These are phyloP conservation scores for Diplodus puntazzo DNA, from an alignment of 2,797 vertebrate genomes.

Conservation along the genomic window DNA sequence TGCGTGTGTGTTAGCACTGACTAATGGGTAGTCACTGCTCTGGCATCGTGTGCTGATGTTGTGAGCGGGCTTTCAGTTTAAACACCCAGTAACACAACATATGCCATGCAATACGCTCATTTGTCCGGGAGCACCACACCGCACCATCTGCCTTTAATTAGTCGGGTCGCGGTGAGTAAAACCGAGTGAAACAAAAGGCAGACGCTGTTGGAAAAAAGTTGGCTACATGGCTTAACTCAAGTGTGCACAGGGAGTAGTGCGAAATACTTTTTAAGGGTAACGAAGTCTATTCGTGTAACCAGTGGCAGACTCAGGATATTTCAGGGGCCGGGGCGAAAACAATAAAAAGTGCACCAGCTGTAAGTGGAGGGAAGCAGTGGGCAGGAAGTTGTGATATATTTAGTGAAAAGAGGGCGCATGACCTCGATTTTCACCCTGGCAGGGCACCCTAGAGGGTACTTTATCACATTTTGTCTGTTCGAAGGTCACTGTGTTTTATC, in stretches of 20 bases:
- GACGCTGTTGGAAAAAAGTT: slow-evolving; percentile 8
- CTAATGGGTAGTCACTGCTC: slow-evolving; percentile 33
- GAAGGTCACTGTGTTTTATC: no score
- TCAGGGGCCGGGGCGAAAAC: no score
- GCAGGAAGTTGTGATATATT: no score
- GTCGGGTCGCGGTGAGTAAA: background rate
- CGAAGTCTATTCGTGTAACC: background rate
- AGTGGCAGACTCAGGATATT: no score
- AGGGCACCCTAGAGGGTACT: no score
- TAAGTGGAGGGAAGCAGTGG: no score
- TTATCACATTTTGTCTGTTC: no score
- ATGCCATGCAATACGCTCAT: slow-evolving; percentile 4
- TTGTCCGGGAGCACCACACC: slow-evolving; percentile 13
- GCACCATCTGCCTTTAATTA: slow-evolving; percentile 36
- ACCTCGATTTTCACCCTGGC: no score
- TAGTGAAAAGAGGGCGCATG: no score
- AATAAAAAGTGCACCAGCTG: no score
- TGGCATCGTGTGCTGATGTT: slow-evolving; percentile 43
- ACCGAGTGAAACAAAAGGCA: slow-evolving; percentile 15
- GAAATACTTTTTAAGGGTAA: background rate
- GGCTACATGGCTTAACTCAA: background rate
- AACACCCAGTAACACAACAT: slow-evolving; percentile 33
- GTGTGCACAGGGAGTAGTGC: background rate
- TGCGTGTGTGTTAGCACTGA: slow-evolving; percentile 19
- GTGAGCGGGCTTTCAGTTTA: slow-evolving; percentile 28